Conservation (phyloP, 2,113 vertebrate species). For the Toxotes jaculatrix region DNA sequence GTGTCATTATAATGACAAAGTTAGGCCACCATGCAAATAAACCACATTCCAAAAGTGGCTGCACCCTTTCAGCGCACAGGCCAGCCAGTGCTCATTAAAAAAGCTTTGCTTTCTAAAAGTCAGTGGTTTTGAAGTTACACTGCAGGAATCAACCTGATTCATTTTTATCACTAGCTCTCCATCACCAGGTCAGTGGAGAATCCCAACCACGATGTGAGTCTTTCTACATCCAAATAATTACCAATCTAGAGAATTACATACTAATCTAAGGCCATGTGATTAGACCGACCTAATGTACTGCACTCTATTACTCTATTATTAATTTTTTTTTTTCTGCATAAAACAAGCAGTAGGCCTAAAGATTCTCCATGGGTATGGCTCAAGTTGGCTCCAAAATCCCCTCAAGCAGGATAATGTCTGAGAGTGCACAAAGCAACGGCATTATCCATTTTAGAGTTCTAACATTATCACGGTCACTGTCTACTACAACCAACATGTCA, state of each 20-base stretch:
- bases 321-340: conserved; percentile 32
- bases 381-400: conserved; percentile 29
- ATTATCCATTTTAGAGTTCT: conserved; percentile 8
- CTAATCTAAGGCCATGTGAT: conserved; percentile 44
- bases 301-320: not conserved
- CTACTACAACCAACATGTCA: conserved; percentile 4
- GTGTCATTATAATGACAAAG: conserved; percentile 61
- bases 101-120: conserved; percentile 51
- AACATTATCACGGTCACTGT: not conserved
- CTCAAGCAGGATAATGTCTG: conserved; percentile 15
- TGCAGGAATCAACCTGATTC: conserved; percentile 44
- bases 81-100: conserved; percentile 64
- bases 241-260: conserved; percentile 19
- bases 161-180: conserved; percentile 25
- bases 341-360: conserved; percentile 31
- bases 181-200: conserved; percentile 28
- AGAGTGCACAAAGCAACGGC: conserved; percentile 37
- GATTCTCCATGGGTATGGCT: conserved; percentile 30
- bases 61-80: conserved; percentile 61
- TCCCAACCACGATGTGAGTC: conserved; percentile 21
- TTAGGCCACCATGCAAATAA: conserved; percentile 74
- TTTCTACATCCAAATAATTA: conserved; percentile 24
- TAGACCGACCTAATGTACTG: conserved; percentile 18
- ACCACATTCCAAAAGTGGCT: conserved; percentile 56
- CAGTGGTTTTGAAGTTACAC: conserved; percentile 47